Conservation (phyloP, 2,797 vertebrate genomes). For the Phrynocephalus guinanensis region DNA sequence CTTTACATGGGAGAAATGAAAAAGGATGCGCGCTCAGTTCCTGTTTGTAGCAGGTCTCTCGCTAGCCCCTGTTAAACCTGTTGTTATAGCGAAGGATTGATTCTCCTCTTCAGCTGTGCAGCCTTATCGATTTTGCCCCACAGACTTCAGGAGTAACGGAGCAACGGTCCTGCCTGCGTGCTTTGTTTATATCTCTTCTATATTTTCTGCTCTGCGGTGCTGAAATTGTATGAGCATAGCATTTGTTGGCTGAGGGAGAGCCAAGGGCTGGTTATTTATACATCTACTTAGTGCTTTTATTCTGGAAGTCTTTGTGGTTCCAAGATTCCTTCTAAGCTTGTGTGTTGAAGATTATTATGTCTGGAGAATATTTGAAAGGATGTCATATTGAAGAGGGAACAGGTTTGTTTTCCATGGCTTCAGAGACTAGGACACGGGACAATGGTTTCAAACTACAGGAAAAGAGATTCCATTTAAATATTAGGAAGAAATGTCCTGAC, state of each 20-base stretch:
- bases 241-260: too few species aligned
- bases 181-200: not conserved
- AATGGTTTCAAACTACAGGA: too few species aligned
- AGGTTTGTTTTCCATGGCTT: too few species aligned
- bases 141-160: not conserved
- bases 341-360: not conserved
- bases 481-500: too few species aligned
- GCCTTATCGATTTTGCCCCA: not conserved
- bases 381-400: too few species aligned
- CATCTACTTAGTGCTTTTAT: not conserved
- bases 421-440: too few species aligned
- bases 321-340: not conserved
- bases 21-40: too few species aligned
- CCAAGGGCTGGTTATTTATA: not conserved
- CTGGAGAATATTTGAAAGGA: too few species aligned
- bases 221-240: too few species aligned
- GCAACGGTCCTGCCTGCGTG: not conserved
- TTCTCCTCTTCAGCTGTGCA: not conserved
- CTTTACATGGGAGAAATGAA: not conserved
- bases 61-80: not conserved
- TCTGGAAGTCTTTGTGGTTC: not conserved
- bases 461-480: too few species aligned
- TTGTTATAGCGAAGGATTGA: not conserved
- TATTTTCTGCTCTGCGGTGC: not conserved
- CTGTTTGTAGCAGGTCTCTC: not conserved